Percentiles rank a stretch among this genome's conserved stretches.
These are phyloP conservation scores for Bufo bufo DNA, from an alignment of 2,113 vertebrate species.

Conservation along the genomic window DNA sequence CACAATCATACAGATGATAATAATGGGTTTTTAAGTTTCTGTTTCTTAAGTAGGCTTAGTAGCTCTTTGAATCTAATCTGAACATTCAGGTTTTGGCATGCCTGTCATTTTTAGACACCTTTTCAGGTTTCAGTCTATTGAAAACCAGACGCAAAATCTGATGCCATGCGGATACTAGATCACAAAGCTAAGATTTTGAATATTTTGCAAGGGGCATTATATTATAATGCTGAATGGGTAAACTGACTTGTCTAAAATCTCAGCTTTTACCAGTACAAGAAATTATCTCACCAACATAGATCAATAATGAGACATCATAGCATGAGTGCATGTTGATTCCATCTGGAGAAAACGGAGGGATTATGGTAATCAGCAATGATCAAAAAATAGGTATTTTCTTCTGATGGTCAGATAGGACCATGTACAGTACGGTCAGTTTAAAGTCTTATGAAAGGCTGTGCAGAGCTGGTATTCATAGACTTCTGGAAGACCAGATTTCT, in stretches of 20 bases:
- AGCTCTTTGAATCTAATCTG: not conserved
- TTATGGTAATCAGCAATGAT: no score
- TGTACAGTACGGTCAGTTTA: not conserved
- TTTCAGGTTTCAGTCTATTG: constrained; percentile 38
- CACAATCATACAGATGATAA: not conserved
- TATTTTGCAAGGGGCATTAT: no score
- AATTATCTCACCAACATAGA: not conserved
- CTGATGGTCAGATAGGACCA: not conserved
- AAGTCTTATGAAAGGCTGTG: not conserved
- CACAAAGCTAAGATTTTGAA: not conserved
- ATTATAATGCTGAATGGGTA: no score
- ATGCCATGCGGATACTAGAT: not conserved
- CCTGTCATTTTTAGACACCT: constrained; percentile 13
- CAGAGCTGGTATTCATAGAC: not conserved
- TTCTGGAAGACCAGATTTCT: not conserved
- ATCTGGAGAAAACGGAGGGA: not conserved
- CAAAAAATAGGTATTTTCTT: not conserved
- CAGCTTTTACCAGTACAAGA: not conserved
- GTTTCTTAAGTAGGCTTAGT: not conserved
- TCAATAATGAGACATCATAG: not conserved
- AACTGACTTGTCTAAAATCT: not conserved
- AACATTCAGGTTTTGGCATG: constrained; percentile 18
- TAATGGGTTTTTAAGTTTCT: not conserved
- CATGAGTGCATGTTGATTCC: not conserved
- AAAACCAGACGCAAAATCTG: constrained; percentile 28